These are phyloP conservation scores for Parthenolecanium corni DNA, from an alignment of 2,888 invertebrate genomes.

Conservation along the genomic window DNA sequence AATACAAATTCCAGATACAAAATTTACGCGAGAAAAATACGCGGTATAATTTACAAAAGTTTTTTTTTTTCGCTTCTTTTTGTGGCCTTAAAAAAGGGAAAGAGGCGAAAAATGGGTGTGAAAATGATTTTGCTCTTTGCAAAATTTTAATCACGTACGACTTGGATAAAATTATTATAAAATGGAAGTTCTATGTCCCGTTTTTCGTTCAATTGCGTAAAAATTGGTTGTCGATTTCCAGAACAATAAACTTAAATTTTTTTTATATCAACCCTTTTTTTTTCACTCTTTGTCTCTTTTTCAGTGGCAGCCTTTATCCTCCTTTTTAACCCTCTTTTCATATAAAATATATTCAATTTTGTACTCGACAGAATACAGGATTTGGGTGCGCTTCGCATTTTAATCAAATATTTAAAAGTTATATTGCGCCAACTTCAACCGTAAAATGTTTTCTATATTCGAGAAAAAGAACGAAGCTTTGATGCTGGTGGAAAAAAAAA, in stretches of 20 bases:
- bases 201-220: constrained; percentile 16
- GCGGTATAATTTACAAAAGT: not conserved
- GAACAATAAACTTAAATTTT: constrained; percentile 23
- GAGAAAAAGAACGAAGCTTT: no score
- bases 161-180: constrained; percentile 15
- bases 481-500: no score
- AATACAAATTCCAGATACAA: no score
- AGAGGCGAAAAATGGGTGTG: not conserved
- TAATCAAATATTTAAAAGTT: constrained; percentile 11
- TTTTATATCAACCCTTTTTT: not conserved
- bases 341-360: constrained; percentile 8
- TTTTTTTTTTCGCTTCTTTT: not conserved
- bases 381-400: constrained; percentile 5
- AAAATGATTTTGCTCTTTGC: constrained; percentile 1
- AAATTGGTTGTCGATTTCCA: constrained; percentile 20
- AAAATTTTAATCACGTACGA: constrained; percentile 21
- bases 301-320: no score
- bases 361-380: constrained; percentile 7
- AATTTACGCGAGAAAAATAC: not conserved
- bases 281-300: no score
- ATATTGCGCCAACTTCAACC: no score
- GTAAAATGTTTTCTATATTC: no score
- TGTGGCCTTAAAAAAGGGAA: no score
- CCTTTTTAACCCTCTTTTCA: no score
- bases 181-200: constrained; percentile 8